Percentiles rank a stretch among this genome's conserved stretches.
Conservation (phyloP, 2,797 vertebrate genomes). For the Okamejei kenojei region DNA sequence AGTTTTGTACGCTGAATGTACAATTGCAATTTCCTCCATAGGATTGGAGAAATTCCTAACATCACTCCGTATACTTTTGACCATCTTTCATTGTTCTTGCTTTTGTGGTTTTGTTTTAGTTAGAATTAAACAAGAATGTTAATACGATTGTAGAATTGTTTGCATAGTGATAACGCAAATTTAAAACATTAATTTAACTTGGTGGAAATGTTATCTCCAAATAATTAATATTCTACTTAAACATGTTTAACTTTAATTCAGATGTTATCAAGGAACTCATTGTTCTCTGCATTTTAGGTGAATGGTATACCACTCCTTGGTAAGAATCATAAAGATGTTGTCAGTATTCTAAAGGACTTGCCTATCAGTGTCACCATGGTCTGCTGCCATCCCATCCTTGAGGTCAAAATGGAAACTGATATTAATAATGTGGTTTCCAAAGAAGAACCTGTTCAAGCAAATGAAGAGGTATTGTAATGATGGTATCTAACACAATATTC, state of each 20-base stretch:
- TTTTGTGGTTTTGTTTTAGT: background rate
- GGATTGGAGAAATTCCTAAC: background rate
- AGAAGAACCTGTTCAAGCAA: slow-evolving; percentile 51
- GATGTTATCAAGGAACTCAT: background rate
- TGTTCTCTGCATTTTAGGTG: slow-evolving; percentile 60
- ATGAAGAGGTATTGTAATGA: slow-evolving; percentile 62
- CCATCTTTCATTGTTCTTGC: background rate
- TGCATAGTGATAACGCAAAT: background rate
- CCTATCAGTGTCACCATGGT: slow-evolving; percentile 80
- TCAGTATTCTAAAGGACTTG: slow-evolving; percentile 86
- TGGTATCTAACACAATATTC: slow-evolving; percentile 41
- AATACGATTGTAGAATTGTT: background rate
- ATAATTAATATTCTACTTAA: background rate
- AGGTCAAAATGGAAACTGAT: slow-evolving; percentile 52
- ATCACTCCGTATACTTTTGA: background rate
- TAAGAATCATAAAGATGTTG: slow-evolving; percentile 85
- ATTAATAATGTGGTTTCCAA: slow-evolving; percentile 50
- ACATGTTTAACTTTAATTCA: background rate
- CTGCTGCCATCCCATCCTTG: slow-evolving; percentile 74
- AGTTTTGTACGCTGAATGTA: background rate
- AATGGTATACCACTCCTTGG: slow-evolving; percentile 88
- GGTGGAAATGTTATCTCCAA: background rate
- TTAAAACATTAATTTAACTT: background rate
- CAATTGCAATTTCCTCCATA: background rate
- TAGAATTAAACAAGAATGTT: background rate